Evolutionary conservation across 2,888 invertebrate genomes (phyloP), one percentile per base, ranked within the genome.

Genomic region (Protonemura montana): DNA sequence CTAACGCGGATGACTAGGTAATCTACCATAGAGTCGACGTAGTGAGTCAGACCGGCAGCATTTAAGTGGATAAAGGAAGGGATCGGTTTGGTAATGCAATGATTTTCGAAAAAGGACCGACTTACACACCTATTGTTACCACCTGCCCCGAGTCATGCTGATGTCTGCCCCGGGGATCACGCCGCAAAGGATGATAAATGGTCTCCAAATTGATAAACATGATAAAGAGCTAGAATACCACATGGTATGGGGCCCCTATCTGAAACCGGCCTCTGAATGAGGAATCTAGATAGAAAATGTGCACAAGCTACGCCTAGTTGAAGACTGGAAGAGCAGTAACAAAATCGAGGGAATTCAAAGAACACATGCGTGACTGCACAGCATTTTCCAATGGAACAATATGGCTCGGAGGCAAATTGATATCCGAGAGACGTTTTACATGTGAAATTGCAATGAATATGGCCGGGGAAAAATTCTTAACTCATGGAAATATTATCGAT

Each of bases 311-410:
- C 1, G 13, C 59, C 1, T 16, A 13, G 59, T 13, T 21, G 21
- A 59, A 2, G 59, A 35, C 35, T 3, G 35, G 35, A 59, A 13
- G 16, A 21, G 59, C 59, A 59, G 21, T 59, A 59, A 16, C 59
- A 59, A 59, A 59, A 21, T 59, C 21, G 59, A 59, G 59, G 21
- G 59, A 59, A 59, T 59, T 10, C 59, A 59, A 59, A 59, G 59
- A 59, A 59, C 59, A 59, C 59, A 59, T 59, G 59, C 59, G 59
- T 59, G 59, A 59, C 59, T 59, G 59, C 59, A 59, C 59, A 10
- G 59, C 59, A 59, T 7, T 59, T 59, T 59, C 21, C 59, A 21
- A 59, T 59, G 59, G 21, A 59, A 59, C 59, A 59, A 59, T 7
- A 13, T 59, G 13, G 59, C 59, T 21, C 21, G 16, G 21, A 59